Percentiles rank a stretch among this genome's conserved stretches.
phyloP scores from a whole-genome alignment of 2,888 invertebrate species.

The Elgonia sp. region DNA sequence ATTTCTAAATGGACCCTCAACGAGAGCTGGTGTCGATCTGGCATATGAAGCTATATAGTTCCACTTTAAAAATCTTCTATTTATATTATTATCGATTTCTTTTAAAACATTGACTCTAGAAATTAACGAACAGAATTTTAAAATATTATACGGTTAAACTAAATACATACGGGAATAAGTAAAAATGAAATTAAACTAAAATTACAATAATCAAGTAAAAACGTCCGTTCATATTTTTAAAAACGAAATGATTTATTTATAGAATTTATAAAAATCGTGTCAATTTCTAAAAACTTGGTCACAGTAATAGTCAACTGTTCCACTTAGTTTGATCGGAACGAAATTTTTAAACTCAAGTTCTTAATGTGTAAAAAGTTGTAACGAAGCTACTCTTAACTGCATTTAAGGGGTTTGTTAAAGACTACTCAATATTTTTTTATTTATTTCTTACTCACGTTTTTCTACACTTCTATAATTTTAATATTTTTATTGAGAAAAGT shows the following conservation, averaged over 20 bases:
- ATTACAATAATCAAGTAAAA: not conserved
- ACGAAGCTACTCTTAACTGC: slow-evolving; percentile 33
- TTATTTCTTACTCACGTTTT: slow-evolving; percentile 33
- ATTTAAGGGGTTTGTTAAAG: slow-evolving; percentile 26
- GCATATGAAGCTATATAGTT: slow-evolving; percentile 89
- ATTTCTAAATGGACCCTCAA: slow-evolving; percentile 88
- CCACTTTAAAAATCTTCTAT: slow-evolving; percentile 31
- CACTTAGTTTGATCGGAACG: no score
- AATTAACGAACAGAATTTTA: no score
- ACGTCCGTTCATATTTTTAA: slow-evolving; percentile 25
- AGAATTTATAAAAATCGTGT: slow-evolving; percentile 8
- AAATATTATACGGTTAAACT: no score
- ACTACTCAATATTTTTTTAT: not conserved
- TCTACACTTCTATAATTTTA: slow-evolving; percentile 19
- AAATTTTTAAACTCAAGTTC: not conserved
- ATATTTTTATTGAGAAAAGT: not conserved
- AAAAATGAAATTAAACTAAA: not conserved
- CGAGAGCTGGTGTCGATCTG: slow-evolving; percentile 88
- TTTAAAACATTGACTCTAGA: no score
- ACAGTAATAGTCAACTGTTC: no score
- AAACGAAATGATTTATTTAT: not conserved
- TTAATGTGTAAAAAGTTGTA: not conserved
- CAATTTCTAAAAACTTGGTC: not conserved
- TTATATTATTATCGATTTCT: not conserved
- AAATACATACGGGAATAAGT: not conserved